Percentiles rank a stretch among this genome's conserved stretches.
These are phyloP conservation scores for Endomychus coccineus DNA, from an alignment of 2,888 invertebrate species.

Conservation along the genomic window DNA sequence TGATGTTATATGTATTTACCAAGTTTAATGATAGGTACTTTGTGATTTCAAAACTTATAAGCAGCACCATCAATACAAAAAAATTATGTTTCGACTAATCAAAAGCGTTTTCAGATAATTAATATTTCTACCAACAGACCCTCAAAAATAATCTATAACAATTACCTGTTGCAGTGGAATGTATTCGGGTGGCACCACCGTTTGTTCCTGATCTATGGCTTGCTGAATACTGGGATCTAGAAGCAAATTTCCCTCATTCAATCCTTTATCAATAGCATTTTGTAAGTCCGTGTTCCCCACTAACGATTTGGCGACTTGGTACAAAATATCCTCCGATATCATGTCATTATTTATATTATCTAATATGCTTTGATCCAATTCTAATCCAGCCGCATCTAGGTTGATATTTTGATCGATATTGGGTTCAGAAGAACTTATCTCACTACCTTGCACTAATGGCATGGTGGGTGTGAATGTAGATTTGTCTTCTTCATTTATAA, in stretches of 20 bases:
- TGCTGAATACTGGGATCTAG: slow-evolving; percentile 33
- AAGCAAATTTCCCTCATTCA: slow-evolving; percentile 39
- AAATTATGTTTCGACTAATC: too few species aligned
- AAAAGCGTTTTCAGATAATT: neutral
- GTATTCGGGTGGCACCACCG: neutral
- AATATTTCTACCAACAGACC: neutral
- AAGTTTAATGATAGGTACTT: too few species aligned
- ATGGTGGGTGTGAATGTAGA: slow-evolving; percentile 29
- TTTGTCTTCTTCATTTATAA: slow-evolving; percentile 38
- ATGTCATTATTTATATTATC: slow-evolving; percentile 58
- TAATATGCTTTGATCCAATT: slow-evolving; percentile 52
- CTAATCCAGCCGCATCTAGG: slow-evolving; percentile 50
- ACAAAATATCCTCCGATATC: slow-evolving; percentile 61
- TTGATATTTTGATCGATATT: slow-evolving; percentile 27
- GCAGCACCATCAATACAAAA: too few species aligned
- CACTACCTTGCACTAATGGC: slow-evolving; percentile 19
- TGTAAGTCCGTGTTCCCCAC: slow-evolving; percentile 62
- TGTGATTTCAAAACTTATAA: too few species aligned
- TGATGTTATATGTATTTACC: too few species aligned
- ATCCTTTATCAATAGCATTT: slow-evolving; percentile 61
- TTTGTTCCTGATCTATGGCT: slow-evolving; percentile 1
- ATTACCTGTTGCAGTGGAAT: too few species aligned
- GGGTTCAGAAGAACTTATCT: slow-evolving; percentile 13
- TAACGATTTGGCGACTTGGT: slow-evolving; percentile 63
- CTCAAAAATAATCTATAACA: too few species aligned